A percentile compares a stretch with the other conserved stretches of the same genome.
These are phyloP conservation scores for Molossus alvarezi DNA, from an alignment of 2,797 vertebrate genomes.

Conservation along the genomic window DNA sequence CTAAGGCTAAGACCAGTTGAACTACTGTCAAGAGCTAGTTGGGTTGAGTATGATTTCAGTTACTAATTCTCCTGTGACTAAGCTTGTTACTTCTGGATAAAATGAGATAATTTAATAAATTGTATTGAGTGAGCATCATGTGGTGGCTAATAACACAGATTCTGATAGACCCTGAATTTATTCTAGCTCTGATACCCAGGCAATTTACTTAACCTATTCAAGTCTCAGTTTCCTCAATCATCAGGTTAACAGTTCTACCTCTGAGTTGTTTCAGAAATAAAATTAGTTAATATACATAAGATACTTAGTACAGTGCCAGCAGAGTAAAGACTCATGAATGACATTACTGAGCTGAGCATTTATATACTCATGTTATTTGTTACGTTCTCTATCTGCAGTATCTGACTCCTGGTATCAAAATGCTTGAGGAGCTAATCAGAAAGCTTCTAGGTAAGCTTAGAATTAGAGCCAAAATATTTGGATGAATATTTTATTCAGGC, in stretches of 20 bases:
- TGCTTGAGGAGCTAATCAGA: conserved; percentile 65
- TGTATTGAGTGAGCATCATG: background rate
- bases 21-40: background rate
- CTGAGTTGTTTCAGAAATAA: conserved; percentile 47
- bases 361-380: conserved; percentile 1
- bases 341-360: background rate
- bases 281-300: conserved; percentile 24
- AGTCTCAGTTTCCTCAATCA: background rate
- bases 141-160: background rate
- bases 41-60: background rate
- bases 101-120: background rate
- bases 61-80: conserved; percentile 12
- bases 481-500: conserved; percentile 51
- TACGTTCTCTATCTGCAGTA: background rate
- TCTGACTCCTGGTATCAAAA: background rate
- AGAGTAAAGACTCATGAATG: conserved; percentile 21
- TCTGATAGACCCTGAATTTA: background rate
- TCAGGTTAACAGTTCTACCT: background rate
- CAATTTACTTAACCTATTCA: conserved; percentile 22
- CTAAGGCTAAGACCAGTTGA: background rate
- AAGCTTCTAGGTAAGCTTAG: conserved; percentile 37
- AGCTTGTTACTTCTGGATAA: conserved; percentile 4
- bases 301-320: background rate
- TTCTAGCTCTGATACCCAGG: background rate
- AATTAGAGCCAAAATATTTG: conserved; percentile 29